Conservation (phyloP, 2,797 vertebrate genomes). For the Limnodromus scolopaceus region DNA sequence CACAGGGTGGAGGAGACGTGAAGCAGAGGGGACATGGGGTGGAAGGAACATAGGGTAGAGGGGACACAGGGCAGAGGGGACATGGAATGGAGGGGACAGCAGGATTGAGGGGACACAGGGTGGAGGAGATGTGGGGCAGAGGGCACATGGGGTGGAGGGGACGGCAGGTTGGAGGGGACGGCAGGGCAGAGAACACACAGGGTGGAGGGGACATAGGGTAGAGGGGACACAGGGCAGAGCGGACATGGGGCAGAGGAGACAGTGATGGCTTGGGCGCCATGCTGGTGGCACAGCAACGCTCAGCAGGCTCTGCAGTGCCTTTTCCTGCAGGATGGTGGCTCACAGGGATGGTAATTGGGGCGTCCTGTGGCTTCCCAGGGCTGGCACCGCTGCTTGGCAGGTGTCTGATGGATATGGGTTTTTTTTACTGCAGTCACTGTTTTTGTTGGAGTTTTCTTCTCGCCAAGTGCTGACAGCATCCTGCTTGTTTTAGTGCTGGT, state of each 20-base stretch:
- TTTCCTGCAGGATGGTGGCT: neutral
- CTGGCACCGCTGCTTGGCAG: neutral
- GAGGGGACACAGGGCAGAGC: too few species aligned
- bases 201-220: too few species aligned
- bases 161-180: too few species aligned
- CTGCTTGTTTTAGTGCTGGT: neutral
- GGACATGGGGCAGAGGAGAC: neutral
- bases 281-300: neutral
- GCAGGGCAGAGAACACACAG: too few species aligned
- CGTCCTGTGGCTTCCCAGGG: neutral
- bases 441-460: neutral
- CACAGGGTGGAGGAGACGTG: too few species aligned
- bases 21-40: too few species aligned
- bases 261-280: rapidly evolving
- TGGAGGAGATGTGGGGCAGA: too few species aligned
- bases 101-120: too few species aligned
- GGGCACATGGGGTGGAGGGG: too few species aligned
- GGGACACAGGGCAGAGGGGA: too few species aligned
- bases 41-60: too few species aligned
- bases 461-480: neutral
- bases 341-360: rapidly evolving
- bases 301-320: neutral
- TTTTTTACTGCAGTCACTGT: neutral
- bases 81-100: too few species aligned
- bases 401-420: neutral